Evolutionary conservation across 1,140 invertebrate genomes (phyloP).

Genomic region (Trachymyrmex septentrionalis): DNA sequence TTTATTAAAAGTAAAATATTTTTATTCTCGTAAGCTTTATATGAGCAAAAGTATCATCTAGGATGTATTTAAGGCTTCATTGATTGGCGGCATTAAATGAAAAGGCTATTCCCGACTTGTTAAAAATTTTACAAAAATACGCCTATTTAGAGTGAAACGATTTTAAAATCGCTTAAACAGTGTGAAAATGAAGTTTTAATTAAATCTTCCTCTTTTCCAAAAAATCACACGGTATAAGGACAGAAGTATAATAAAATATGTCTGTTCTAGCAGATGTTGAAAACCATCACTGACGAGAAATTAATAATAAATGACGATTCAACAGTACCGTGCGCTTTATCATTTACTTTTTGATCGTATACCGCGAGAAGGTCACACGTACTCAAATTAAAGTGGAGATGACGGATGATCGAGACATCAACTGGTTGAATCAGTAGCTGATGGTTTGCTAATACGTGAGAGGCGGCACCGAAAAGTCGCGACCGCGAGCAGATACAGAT

Average conservation of each 20-base stretch:
- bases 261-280: background rate
- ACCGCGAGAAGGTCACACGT: background rate
- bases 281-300: background rate
- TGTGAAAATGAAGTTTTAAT: background rate
- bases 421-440: constrained; percentile 32
- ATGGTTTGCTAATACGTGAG: constrained; percentile 43
- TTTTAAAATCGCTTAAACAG: background rate
- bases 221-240: background rate
- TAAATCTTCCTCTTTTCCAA: background rate
- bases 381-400: constrained; percentile 21
- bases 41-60: background rate
- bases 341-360: background rate
- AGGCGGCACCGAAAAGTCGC: constrained; percentile 37
- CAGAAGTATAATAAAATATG: background rate
- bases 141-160: background rate
- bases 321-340: background rate
- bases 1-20: background rate
- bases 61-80: background rate
- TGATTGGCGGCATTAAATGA: background rate
- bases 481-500: constrained; percentile 43
- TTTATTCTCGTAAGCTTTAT: background rate
- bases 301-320: background rate
- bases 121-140: background rate
- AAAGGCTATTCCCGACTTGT: background rate
- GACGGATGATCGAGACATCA: constrained; percentile 58